Base-by-base conservation (phyloP, 2,888 invertebrate genomes). In the Busseola fusca region DNA sequence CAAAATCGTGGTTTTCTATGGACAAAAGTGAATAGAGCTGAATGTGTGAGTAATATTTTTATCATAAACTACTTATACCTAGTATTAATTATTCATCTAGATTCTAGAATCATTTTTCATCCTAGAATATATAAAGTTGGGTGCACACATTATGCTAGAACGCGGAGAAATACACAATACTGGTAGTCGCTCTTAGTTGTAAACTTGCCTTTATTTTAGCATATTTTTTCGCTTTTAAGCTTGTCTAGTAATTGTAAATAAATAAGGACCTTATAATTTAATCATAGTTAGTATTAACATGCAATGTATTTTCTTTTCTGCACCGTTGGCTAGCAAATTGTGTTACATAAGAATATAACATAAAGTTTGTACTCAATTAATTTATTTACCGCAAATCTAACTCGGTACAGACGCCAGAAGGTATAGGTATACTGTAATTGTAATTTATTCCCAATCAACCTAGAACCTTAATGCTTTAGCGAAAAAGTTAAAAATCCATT, bases 21-120 rank as follows among this genome's bases (percentile, higher is more conserved):
- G 34, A 34, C 34, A 34, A 5, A 34, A 34, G 5, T 34, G 34
- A 34, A 34, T 34, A 34, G 34, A 34, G 34, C 34, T 34, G 34
- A 6, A 4, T 34, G 34, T 34, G 34, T 34, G 34, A 34, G 34
- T 34, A 34, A 7, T 34, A 5, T 6, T 7, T 34, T 34, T 6
- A 74, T 73, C n/a, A 72, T 72, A 64, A 48, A 48, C 48, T 48
- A 72, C 16, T 72, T 57, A 25, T 25, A 63, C 16, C 21, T 72
- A 63, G 56, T 25, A 48, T 57, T 56, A 63, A 34, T 25, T 56
- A 25, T 30, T 72, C 45, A 57, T n/a, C 1, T 56, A 72, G n/a
- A 27, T 48, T n/a, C 1, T 56, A 72, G n/a, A 27, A 7, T 48
- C 62, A 48, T 56, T 0, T 9, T 9, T 12, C 14, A 54, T 56